Evolutionary conservation across 2,888 invertebrate species (phyloP).

Genomic region (Pammene fasciana): DNA sequence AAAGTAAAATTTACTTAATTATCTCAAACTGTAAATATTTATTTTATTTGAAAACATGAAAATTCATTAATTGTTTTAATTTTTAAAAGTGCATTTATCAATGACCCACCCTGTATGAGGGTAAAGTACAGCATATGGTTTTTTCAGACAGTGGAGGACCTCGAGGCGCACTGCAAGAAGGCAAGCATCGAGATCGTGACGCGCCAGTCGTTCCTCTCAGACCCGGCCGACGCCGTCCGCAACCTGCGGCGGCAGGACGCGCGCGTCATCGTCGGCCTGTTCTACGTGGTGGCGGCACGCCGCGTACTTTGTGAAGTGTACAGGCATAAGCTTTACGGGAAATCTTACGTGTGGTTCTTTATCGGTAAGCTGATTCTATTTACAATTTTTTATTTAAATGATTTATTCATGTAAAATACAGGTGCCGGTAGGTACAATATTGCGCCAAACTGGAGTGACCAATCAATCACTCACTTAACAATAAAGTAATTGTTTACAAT

Average conservation of each 20-base stretch:
- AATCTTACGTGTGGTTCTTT: slow-evolving; percentile 99
- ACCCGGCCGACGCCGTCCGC: slow-evolving; percentile 97
- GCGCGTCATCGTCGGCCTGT: slow-evolving; percentile 98
- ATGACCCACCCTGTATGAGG: too few species aligned
- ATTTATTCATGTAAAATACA: too few species aligned
- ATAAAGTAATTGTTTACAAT: too few species aligned
- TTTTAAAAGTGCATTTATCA: too few species aligned
- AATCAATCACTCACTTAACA: too few species aligned
- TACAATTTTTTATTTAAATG: too few species aligned
- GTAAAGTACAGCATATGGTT: slow-evolving; percentile 37
- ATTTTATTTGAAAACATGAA: too few species aligned
- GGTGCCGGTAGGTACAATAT: too few species aligned
- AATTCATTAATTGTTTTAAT: too few species aligned
- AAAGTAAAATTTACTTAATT: too few species aligned
- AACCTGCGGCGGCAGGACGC: slow-evolving; percentile 98
- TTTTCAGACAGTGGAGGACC: slow-evolving; percentile 96
- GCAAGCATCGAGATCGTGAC: slow-evolving; percentile 97
- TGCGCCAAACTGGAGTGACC: too few species aligned
- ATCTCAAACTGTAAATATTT: too few species aligned
- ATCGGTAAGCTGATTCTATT: slow-evolving; percentile 87
- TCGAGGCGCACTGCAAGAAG: slow-evolving; percentile 96
- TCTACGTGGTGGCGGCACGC: slow-evolving; percentile 98
- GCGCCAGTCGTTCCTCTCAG: slow-evolving; percentile 97
- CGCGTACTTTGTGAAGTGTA: slow-evolving; percentile 98
- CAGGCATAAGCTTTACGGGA: slow-evolving; percentile 96